Base-by-base conservation (phyloP, 2,888 invertebrate genomes). In the Andrena dorsata region DNA sequence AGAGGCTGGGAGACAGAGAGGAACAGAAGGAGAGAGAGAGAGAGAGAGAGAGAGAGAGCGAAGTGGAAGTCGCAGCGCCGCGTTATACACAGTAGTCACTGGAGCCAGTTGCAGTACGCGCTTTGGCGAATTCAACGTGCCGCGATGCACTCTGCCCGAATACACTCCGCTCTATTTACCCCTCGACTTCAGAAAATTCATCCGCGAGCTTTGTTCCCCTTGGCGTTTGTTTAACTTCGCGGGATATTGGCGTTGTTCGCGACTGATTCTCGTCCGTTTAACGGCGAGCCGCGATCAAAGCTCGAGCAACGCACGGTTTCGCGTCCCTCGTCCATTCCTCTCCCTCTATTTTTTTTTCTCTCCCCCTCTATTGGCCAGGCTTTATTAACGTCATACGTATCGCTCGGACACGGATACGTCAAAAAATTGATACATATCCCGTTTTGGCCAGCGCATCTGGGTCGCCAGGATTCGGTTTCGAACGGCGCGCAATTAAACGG, bases 401-500 rank as follows among this genome's bases (percentile, higher is more conserved):
- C 49, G 3, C 3, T 13, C 8, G n/a, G 2, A 28, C n/a, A 2
- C 6, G 13, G n/a, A 8, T 10, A 6, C 41, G 47, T 47, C 49
- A 61, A 35, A 28, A 32, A 53, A 75, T 69, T 20, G 7, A 51
- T 26, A 20, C 3, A 16, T n/a, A 20, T n/a, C n/a, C 7, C 23
- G 5, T 10, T 51, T 28, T n/a, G 10, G 28, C 49, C 7, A 41
- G 26, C 1, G 16, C 56, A 71, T 72, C 60, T 68, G 51, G 53
- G 51, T 66, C 47, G 47, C 35, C 30, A 49, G 65, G 41, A 16
- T 41, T 47, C n/a, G 41, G 47, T 74, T 41, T 79, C 20, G 49
- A 71, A 35, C 35, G 60, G 49, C 30, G 47, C 8, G 69, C 61
- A 53, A 80, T 82, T 66, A 75, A 71, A 56, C 49, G 23, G 32